These are phyloP conservation scores for Seriola quinqueradiata DNA, from an alignment of 2,113 vertebrate species.

Conservation along the genomic window DNA sequence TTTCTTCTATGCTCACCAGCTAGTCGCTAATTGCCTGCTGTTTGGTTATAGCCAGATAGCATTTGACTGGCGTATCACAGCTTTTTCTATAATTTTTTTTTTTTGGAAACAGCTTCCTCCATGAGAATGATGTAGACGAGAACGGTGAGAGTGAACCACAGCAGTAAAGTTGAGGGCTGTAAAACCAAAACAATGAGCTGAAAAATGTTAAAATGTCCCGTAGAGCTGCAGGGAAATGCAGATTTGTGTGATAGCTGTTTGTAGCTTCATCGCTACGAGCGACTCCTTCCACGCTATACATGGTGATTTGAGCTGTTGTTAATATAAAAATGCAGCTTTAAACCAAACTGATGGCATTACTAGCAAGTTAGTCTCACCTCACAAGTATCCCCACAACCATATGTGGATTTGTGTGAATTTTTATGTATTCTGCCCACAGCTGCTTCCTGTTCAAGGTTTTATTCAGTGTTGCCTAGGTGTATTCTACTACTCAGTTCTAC, in stretches of 20 bases:
- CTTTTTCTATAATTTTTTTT: not conserved
- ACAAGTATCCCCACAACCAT: slow-evolving; percentile 20
- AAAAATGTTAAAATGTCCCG: slow-evolving; percentile 5
- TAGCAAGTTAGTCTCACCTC: slow-evolving; percentile 5
- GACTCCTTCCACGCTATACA: not conserved
- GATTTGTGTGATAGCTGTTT: not conserved
- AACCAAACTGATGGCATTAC: not conserved
- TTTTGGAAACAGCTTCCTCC: not conserved
- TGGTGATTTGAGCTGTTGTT: not conserved
- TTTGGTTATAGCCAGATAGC: slow-evolving; percentile 24
- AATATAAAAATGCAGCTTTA: not conserved
- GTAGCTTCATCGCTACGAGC: not conserved
- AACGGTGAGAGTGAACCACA: not conserved
- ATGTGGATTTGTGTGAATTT: slow-evolving; percentile 33
- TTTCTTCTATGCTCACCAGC: not conserved
- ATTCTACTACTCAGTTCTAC: slow-evolving; percentile 48
- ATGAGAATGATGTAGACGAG: slow-evolving; percentile 3
- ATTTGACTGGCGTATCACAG: not conserved
- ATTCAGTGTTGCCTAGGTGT: slow-evolving; percentile 48
- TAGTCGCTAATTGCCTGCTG: not conserved
- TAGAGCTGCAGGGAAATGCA: not conserved
- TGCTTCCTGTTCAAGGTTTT: slow-evolving; percentile 48
- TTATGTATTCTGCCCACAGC: slow-evolving; percentile 57
- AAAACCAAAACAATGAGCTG: slow-evolving; percentile 17
- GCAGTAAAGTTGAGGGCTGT: not conserved